Evolutionary conservation across 2,797 vertebrate genomes (phyloP).

Genomic region (Phoeniculus purpureus): DNA sequence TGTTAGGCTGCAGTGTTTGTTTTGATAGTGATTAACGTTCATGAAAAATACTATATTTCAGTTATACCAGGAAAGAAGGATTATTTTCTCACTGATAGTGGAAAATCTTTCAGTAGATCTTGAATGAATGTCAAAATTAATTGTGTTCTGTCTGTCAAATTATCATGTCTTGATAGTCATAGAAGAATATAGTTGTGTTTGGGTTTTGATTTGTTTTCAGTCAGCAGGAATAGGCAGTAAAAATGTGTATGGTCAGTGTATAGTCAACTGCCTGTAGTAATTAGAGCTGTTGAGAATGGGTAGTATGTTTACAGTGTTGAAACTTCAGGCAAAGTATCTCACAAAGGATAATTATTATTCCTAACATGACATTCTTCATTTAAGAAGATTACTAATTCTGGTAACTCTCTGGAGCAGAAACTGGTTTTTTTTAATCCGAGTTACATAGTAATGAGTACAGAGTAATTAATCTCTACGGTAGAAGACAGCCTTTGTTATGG

Average conservation of each 20-base stretch:
- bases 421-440: neutral
- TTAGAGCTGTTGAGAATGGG: neutral
- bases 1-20: neutral
- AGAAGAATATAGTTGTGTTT: neutral
- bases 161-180: neutral
- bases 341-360: neutral
- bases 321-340: neutral
- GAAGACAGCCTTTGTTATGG: neutral
- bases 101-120: neutral
- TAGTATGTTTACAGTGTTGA: neutral
- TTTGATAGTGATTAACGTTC: neutral
- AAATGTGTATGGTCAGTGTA: neutral
- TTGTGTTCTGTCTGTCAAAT: neutral
- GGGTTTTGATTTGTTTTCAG: neutral
- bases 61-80: neutral
- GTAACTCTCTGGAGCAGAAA: neutral
- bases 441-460: neutral
- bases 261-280: neutral
- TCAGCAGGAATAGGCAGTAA: neutral
- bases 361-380: neutral
- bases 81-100: neutral
- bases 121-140: neutral
- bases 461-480: neutral
- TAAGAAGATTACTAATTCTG: neutral
- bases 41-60: neutral